phyloP scores from a whole-genome alignment of 2,113 vertebrate genomes.

The Silurus glanis region DNA sequence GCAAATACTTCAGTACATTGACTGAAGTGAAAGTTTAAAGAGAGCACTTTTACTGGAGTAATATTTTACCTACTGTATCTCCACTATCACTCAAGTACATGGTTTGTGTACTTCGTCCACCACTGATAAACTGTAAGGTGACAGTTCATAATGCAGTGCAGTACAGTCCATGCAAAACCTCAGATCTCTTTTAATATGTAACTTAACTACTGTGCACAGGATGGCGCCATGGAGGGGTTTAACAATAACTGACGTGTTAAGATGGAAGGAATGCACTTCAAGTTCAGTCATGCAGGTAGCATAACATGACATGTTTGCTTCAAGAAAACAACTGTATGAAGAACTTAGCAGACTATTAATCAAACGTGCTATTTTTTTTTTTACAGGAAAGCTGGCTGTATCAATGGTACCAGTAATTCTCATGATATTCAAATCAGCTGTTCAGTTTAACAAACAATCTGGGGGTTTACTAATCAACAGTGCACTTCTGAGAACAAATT shows the following conservation, averaged over 20 bases:
- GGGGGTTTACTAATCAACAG: background rate
- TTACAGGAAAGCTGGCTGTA: background rate
- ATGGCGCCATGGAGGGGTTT: constrained; percentile 24
- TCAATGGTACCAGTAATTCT: background rate
- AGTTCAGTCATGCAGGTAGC: constrained; percentile 41
- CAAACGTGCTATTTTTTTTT: constrained; percentile 3
- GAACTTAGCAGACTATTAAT: constrained; percentile 29
- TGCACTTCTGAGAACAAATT: background rate
- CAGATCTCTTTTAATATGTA: background rate
- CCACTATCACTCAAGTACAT: too few relatives aligned
- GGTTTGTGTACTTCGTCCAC: too few relatives aligned
- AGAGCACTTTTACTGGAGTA: too few relatives aligned
- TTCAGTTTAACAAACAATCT: background rate
- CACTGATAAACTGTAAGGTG: background rate
- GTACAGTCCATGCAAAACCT: background rate
- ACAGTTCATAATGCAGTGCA: background rate
- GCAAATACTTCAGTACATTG: too few relatives aligned
- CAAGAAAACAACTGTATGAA: constrained; percentile 40
- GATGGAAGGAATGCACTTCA: constrained; percentile 45
- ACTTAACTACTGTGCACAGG: constrained; percentile 36
- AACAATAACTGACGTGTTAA: background rate
- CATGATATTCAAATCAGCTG: background rate
- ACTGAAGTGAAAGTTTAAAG: too few relatives aligned
- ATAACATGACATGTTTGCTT: constrained; percentile 1
- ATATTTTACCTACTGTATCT: too few relatives aligned